phyloP scores from a whole-genome alignment of 2,113 vertebrate species.

The Oreochromis aureus region DNA sequence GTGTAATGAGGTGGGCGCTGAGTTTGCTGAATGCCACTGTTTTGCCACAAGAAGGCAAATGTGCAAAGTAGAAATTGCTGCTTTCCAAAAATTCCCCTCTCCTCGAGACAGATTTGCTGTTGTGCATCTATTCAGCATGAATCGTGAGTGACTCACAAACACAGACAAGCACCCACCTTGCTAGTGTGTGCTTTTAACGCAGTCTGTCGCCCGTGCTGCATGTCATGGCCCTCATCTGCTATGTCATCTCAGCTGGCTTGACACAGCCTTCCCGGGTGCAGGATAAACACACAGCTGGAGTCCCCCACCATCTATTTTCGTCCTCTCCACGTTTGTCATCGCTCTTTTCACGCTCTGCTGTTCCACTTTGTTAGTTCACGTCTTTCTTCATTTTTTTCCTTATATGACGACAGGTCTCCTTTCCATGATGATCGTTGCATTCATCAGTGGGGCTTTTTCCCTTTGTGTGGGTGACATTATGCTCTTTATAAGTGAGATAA shows the following conservation, averaged over 20 bases:
- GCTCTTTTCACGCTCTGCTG: neutral
- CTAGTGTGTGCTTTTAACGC: neutral
- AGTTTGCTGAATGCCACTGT: neutral
- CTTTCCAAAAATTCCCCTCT: neutral
- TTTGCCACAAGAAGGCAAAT: neutral
- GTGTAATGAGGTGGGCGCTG: conserved; percentile 15
- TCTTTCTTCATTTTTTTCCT: neutral
- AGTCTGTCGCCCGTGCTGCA: neutral
- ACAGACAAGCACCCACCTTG: neutral
- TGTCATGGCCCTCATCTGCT: neutral
- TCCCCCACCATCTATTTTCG: neutral
- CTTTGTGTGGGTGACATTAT: neutral
- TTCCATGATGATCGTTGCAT: neutral
- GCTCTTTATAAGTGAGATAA: neutral
- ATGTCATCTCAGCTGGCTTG: conserved; percentile 28
- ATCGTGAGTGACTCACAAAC: neutral
- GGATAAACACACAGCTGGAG: conserved; percentile 44
- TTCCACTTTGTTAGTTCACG: neutral
- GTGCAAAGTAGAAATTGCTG: neutral
- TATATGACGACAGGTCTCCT: neutral
- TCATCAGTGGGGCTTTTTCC: neutral
- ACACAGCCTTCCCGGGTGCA: conserved; percentile 11
- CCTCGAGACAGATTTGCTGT: neutral
- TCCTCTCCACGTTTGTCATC: neutral
- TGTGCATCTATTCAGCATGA: conserved; percentile 1